A percentile compares a stretch with the other conserved stretches of the same genome.
phyloP scores from a whole-genome alignment of 2,113 vertebrate genomes.

The Erinaceus europaeus region DNA sequence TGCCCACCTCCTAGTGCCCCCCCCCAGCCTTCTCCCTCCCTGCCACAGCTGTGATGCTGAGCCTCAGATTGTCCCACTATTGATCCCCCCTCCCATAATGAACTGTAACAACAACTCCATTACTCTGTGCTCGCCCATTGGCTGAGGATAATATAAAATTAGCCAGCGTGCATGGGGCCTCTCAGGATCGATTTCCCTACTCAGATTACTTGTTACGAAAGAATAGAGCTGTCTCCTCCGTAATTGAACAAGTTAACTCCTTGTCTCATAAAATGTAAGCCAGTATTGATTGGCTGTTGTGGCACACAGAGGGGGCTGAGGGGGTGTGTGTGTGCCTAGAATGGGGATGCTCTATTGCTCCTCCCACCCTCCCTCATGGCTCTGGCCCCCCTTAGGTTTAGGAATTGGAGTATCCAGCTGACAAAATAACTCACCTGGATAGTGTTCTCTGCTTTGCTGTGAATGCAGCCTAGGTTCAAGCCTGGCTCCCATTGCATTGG shows the following conservation, averaged over 20 bases:
- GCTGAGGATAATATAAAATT: slow-evolving; percentile 99
- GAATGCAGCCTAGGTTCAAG: too few relatives aligned
- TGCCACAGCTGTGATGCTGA: slow-evolving; percentile 80
- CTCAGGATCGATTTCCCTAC: slow-evolving; percentile 98
- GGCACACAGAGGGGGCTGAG: slow-evolving; percentile 84
- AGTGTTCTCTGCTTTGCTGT: too few relatives aligned
- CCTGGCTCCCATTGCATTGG: too few relatives aligned
- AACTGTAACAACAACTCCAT: slow-evolving; percentile 98
- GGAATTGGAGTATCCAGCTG: too few relatives aligned
- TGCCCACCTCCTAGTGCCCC: too few relatives aligned
- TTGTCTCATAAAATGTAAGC: slow-evolving; percentile 99
- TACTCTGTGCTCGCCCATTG: slow-evolving; percentile 91
- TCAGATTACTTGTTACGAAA: slow-evolving; percentile 99
- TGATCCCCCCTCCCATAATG: slow-evolving; percentile 92
- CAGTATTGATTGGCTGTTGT: slow-evolving; percentile 92
- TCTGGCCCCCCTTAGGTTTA: slow-evolving; percentile 55
- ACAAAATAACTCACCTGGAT: too few relatives aligned
- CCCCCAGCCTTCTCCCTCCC: background rate
- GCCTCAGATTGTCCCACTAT: slow-evolving; percentile 85
- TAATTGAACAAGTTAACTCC: slow-evolving; percentile 99
- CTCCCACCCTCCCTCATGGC: background rate
- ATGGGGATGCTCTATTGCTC: slow-evolving; percentile 53
- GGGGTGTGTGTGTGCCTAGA: slow-evolving; percentile 83
- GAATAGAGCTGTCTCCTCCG: slow-evolving; percentile 99
- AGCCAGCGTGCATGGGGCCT: slow-evolving; percentile 93